Percentiles rank a stretch among this genome's conserved stretches.
These are phyloP conservation scores for Lophotriccus pileatus DNA, from an alignment of 2,797 vertebrate species.

Conservation along the genomic window DNA sequence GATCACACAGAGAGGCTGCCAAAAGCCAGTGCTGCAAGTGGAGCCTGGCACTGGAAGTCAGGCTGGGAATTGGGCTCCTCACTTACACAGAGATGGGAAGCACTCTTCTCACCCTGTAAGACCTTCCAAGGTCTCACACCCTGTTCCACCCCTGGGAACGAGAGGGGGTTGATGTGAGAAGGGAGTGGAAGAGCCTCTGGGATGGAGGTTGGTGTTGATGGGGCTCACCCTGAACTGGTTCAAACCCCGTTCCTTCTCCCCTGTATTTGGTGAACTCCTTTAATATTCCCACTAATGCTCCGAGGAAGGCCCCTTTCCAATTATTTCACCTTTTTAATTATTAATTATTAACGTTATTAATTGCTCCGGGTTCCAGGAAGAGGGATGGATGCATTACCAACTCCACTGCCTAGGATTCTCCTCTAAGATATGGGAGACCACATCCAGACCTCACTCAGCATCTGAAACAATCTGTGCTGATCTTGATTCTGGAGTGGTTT, in stretches of 20 bases:
- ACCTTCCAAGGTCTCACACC: neutral
- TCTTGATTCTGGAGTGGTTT: neutral
- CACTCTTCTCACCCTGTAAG: neutral
- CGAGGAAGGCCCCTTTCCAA: neutral
- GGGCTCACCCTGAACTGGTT: neutral
- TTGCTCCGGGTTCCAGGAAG: neutral
- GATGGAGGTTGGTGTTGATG: neutral
- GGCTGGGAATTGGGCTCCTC: neutral
- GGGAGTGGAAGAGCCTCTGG: neutral
- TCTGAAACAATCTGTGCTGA: neutral
- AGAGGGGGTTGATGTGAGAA: neutral
- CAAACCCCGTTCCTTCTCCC: neutral
- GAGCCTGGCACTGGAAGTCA: neutral
- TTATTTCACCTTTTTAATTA: neutral
- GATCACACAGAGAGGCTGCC: neutral
- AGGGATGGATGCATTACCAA: neutral
- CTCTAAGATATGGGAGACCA: neutral
- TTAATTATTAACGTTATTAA: neutral
- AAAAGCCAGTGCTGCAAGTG: neutral
- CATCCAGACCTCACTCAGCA: neutral
- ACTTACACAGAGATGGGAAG: neutral
- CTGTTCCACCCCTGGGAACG: neutral
- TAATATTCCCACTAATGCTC: neutral
- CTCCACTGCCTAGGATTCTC: neutral
- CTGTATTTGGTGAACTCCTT: fast-evolving